Evolutionary conservation across 2,113 vertebrate species (phyloP).

Genomic region (Gobiocypris rarus): DNA sequence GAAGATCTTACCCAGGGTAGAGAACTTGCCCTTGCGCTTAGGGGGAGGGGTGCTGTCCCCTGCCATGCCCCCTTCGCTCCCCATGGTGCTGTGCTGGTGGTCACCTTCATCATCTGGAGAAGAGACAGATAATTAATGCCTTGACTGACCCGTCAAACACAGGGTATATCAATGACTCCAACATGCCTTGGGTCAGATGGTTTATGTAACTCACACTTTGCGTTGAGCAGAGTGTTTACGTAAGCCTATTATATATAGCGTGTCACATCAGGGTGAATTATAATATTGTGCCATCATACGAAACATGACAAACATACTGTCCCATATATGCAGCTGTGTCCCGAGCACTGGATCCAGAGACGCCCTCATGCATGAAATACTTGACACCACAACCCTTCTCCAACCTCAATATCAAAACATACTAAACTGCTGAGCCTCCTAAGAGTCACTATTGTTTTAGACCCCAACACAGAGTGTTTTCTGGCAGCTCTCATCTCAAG

Average conservation of each 20-base stretch:
- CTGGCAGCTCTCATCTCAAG: conserved; percentile 64
- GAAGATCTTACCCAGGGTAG: conserved; percentile 95
- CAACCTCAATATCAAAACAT: conserved; percentile 26
- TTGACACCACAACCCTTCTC: conserved; percentile 30
- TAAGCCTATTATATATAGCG: conserved; percentile 9
- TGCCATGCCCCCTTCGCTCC: conserved; percentile 82
- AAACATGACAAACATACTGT: neutral
- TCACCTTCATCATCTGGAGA: conserved; percentile 82
- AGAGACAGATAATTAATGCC: conserved; percentile 1
- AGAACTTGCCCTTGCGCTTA: conserved; percentile 96
- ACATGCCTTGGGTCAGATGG: neutral
- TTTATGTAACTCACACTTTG: neutral
- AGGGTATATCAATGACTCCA: neutral
- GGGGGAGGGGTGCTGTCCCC: conserved; percentile 87
- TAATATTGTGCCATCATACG: conserved; percentile 7
- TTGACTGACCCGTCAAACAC: neutral
- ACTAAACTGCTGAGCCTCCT: conserved; percentile 43
- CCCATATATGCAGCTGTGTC: neutral
- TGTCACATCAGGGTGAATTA: neutral
- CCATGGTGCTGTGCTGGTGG: conserved; percentile 79
- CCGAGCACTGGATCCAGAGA: neutral
- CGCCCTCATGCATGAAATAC: neutral
- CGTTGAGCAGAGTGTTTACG: neutral
- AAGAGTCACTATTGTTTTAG: conserved; percentile 66
- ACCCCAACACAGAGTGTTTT: conserved; percentile 61